phyloP scores from a whole-genome alignment of 2,113 vertebrate species.

The Aldabrachelys gigantea region DNA sequence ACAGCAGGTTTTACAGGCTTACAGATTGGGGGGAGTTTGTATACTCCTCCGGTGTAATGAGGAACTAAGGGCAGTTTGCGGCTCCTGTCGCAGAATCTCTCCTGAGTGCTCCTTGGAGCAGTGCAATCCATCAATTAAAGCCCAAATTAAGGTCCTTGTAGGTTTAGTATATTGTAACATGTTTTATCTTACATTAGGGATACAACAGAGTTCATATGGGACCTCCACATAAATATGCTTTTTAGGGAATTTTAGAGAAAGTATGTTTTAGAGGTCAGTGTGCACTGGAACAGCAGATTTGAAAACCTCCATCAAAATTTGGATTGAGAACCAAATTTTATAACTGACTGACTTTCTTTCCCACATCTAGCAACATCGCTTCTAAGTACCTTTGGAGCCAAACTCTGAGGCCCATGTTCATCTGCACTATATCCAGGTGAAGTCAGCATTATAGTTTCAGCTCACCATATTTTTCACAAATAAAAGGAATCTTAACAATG shows the following conservation, averaged over 20 bases:
- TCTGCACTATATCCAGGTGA: background rate
- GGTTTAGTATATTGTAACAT: background rate
- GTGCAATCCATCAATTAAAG: background rate
- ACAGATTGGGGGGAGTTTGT: rapidly evolving
- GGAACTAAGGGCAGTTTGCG: background rate
- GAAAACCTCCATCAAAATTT: background rate
- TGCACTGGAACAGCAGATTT: background rate
- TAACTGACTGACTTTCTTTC: background rate
- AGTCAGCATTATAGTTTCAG: conserved; percentile 3
- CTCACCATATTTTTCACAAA: background rate
- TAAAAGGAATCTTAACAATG: conserved; percentile 17
- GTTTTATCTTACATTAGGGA: background rate
- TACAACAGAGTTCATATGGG: background rate
- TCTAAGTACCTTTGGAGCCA: background rate
- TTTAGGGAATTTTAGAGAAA: background rate
- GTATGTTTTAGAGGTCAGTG: background rate
- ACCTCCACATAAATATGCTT: background rate
- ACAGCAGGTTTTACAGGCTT: background rate
- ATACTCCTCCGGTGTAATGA: background rate
- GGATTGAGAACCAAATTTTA: background rate
- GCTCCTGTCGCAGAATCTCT: background rate
- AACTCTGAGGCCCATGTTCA: background rate
- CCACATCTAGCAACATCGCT: background rate
- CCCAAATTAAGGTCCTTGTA: background rate
- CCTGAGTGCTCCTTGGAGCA: background rate